Conservation (phyloP, 1,140 invertebrate species). For the Physella acuta region DNA sequence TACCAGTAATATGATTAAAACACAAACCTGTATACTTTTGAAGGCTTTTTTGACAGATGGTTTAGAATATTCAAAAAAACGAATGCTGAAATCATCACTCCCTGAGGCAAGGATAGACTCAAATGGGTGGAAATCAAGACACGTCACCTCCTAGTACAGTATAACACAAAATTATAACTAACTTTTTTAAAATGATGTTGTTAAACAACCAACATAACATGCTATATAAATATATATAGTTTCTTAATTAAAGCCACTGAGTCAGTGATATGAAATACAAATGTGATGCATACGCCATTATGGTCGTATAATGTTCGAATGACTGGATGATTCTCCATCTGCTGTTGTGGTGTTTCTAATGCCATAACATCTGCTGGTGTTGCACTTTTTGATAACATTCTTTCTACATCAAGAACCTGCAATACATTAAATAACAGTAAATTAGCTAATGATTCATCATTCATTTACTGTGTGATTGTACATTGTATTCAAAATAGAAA, state of each 20-base stretch:
- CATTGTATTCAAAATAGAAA: background rate
- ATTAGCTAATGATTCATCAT: background rate
- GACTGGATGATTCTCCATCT: slow-evolving; percentile 91
- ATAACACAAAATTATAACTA: background rate
- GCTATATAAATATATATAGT: too few relatives aligned
- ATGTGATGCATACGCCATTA: slow-evolving; percentile 78
- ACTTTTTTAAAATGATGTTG: too few relatives aligned
- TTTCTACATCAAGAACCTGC: slow-evolving; percentile 91
- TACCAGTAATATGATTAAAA: too few relatives aligned
- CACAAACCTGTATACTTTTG: slow-evolving; percentile 80
- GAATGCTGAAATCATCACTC: slow-evolving; percentile 88
- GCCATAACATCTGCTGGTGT: slow-evolving; percentile 63
- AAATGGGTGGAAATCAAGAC: slow-evolving; percentile 91
- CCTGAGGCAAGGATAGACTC: slow-evolving; percentile 88
- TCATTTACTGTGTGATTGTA: background rate
- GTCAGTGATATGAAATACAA: too few relatives aligned
- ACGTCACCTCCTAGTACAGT: slow-evolving; percentile 79
- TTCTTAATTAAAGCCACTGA: too few relatives aligned
- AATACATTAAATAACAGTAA: slow-evolving; percentile 6
- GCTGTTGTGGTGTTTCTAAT: slow-evolving; percentile 77
- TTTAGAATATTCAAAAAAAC: slow-evolving; percentile 97
- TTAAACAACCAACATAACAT: too few relatives aligned
- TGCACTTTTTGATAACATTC: slow-evolving; percentile 85
- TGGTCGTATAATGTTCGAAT: slow-evolving; percentile 99
- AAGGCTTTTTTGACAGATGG: slow-evolving; percentile 97